Percentiles rank a stretch among this genome's conserved stretches.
Conservation (phyloP, 2,888 invertebrate genomes). For the Stomorhina lunata region DNA sequence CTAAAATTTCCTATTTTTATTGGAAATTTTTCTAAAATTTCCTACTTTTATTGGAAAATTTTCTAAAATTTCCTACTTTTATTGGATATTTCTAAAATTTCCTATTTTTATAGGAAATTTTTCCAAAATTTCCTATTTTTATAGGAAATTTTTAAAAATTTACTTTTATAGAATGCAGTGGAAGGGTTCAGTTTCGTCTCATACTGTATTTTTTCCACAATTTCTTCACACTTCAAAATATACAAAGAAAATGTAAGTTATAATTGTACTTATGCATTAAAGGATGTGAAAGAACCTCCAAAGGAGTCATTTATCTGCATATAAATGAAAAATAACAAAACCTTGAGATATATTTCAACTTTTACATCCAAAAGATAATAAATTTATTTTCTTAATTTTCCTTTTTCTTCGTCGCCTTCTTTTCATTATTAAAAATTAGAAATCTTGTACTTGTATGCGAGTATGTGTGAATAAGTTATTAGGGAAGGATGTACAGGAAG, state of each 20-base stretch:
- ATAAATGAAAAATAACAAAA: background rate
- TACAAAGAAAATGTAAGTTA: conserved; percentile 2
- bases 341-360: background rate
- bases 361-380: background rate
- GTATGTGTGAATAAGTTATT: too few relatives aligned
- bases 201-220: background rate
- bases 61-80: too few relatives aligned
- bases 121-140: too few relatives aligned
- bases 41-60: too few relatives aligned
- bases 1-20: too few relatives aligned
- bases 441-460: background rate
- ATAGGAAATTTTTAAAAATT: too few relatives aligned
- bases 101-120: too few relatives aligned
- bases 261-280: conserved; percentile 32
- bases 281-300: conserved; percentile 34
- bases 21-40: too few relatives aligned
- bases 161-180: too few relatives aligned
- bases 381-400: background rate
- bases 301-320: conserved; percentile 45
- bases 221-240: background rate
- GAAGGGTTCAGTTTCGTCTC: too few relatives aligned
- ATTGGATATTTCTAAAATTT: too few relatives aligned
- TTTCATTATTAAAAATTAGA: conserved; percentile 3
- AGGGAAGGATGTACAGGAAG: too few relatives aligned
- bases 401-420: background rate